phyloP scores from a whole-genome alignment of 2,888 invertebrate genomes.

The Arenicola marina region DNA sequence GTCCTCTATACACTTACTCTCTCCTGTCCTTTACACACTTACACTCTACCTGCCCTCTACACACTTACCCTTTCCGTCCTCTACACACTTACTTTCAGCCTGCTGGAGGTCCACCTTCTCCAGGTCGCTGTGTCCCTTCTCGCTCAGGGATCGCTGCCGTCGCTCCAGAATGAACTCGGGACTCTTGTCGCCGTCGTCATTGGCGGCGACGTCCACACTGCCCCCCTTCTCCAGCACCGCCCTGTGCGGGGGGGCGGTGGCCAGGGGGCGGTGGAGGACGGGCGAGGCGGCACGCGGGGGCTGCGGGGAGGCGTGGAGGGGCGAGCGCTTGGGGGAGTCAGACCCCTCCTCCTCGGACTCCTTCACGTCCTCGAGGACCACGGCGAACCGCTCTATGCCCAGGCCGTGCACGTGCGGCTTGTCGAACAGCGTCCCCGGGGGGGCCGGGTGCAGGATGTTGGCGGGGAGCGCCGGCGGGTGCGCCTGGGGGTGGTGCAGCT shows the following conservation, averaged over 20 bases:
- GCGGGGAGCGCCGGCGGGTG: not conserved
- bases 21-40: too few species aligned
- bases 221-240: not conserved
- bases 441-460: not conserved
- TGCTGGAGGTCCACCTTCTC: not conserved
- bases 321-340: conserved; percentile 39
- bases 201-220: not conserved
- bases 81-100: not conserved
- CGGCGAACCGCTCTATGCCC: not conserved
- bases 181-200: not conserved
- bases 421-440: not conserved
- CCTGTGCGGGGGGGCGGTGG: too few species aligned
- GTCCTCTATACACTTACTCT: too few species aligned
- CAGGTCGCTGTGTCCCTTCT: not conserved
- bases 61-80: too few species aligned
- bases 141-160: not conserved
- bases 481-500: not conserved
- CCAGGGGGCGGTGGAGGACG: not conserved
- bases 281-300: too few species aligned
- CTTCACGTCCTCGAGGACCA: conserved; percentile 29
- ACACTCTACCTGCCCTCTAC: too few species aligned
- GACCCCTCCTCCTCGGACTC: conserved; percentile 41
- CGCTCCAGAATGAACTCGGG: not conserved
- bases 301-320: too few species aligned
- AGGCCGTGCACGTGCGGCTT: not conserved